A percentile compares a stretch with the other conserved stretches of the same genome.
Conservation (phyloP, 1,140 invertebrate genomes). For the Apolygus lucorum region DNA sequence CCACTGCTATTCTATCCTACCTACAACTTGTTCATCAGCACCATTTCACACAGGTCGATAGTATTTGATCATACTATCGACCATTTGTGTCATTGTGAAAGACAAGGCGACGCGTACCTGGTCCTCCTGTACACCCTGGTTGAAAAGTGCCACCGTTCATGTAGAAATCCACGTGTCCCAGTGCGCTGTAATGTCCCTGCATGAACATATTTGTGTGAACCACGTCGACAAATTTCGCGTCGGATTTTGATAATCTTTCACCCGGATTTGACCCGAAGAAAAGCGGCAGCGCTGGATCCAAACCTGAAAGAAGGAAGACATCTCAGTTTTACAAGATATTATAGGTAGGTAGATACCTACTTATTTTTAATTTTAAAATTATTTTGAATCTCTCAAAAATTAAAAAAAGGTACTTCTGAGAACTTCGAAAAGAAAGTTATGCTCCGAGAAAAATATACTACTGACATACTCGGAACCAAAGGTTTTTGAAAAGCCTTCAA, state of each 20-base stretch:
- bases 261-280: conserved; percentile 46
- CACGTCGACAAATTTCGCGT: conserved; percentile 63
- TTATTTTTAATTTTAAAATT: not conserved
- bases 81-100: not conserved
- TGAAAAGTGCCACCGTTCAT: conserved; percentile 60
- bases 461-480: too few relatives aligned
- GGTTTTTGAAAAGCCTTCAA: too few relatives aligned
- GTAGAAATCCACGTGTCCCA: conserved; percentile 63
- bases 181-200: conserved; percentile 51
- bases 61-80: not conserved
- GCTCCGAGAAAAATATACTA: too few relatives aligned
- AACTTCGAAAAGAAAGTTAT: too few relatives aligned
- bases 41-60: too few relatives aligned
- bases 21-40: too few relatives aligned
- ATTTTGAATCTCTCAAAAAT: too few relatives aligned
- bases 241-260: conserved; percentile 55
- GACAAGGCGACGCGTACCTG: not conserved
- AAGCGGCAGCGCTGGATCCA: conserved; percentile 59
- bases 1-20: not conserved
- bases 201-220: conserved; percentile 64
- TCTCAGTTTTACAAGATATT: too few relatives aligned
- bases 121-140: conserved; percentile 46
- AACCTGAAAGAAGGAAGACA: conserved; percentile 39
- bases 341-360: not conserved
- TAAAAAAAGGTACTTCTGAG: too few relatives aligned